phyloP scores from a whole-genome alignment of 2,797 vertebrate genomes.

The Melopsittacus undulatus region DNA sequence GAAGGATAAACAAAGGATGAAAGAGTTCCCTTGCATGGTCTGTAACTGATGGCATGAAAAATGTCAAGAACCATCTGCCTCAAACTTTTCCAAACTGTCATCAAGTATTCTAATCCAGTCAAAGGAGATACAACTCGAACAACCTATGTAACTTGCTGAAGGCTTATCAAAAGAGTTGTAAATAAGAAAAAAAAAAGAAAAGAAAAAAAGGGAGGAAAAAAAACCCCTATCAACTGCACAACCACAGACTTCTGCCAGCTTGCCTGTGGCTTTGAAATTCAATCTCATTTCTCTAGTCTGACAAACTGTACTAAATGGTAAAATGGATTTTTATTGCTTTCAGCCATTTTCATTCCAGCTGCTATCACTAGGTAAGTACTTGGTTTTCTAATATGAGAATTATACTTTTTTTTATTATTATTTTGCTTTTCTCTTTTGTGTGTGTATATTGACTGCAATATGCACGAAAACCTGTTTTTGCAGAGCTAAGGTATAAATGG shows the following conservation, averaged over 20 bases:
- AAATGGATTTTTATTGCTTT: conserved; percentile 80
- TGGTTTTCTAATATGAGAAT: conserved; percentile 67
- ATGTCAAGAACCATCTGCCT: conserved; percentile 92
- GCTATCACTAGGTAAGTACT: conserved; percentile 69
- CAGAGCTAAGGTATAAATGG: conserved; percentile 19
- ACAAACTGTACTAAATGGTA: conserved; percentile 80
- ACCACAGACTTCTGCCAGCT: conserved; percentile 74
- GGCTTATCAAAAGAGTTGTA: conserved; percentile 84
- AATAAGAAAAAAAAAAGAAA: conserved; percentile 59
- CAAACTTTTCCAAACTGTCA: conserved; percentile 89
- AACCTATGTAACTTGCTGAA: conserved; percentile 84
- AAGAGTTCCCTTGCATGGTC: conserved; percentile 86
- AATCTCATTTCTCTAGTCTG: conserved; percentile 80
- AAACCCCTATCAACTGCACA: conserved; percentile 58
- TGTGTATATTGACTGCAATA: conserved; percentile 13
- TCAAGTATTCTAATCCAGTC: conserved; percentile 88
- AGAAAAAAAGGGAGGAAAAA: rapidly evolving
- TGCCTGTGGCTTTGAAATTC: conserved; percentile 80
- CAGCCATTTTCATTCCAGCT: conserved; percentile 76
- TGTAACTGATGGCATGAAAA: conserved; percentile 90
- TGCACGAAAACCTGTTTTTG: neutral
- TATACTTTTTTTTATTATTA: conserved; percentile 25
- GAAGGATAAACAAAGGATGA: conserved; percentile 88
- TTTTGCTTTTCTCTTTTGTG: conserved; percentile 1
- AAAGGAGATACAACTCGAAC: conserved; percentile 86